Base-by-base conservation (phyloP, 2,888 invertebrate species). In the Calameuta idolon region DNA sequence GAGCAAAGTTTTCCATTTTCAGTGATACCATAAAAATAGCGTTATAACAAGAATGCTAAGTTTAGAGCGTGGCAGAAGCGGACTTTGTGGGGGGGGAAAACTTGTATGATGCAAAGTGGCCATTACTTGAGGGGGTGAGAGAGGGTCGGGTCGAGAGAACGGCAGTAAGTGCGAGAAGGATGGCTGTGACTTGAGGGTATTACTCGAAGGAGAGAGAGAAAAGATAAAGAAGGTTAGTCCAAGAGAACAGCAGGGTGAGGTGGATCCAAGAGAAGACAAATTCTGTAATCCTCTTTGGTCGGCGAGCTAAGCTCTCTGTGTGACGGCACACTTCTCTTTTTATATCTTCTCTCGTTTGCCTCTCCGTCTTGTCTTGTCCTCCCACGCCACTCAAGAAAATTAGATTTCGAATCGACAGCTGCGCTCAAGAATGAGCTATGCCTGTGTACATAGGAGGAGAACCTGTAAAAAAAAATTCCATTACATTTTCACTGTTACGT, bases 251-350 rank as follows among this genome's bases (percentile, higher is more conserved):
- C 31, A 69, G 69, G 83, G 84, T 87, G 83, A 34, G 83, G 83
- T 74, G 82, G 88, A 82, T 87, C 86, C 84, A 85, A 81, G 84
- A 81, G 84, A 87, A 88, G 88, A 89, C 87, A 88, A 90, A 90
- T 89, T 89, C 89, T 85, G 87, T 91, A 91, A 91, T 91, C 91
- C 90, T 90, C 91, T 91, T 91, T 91, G 88, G 89, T 87, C 88
- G 89, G 89, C 87, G 89, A 87, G 89, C 88, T 90, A 89, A 89
- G 88, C 88, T 85, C 88, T 88, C 88, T 89, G 86, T 90, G 87
- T 89, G 88, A 89, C 87, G 89, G 88, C 89, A 73, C 77, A 71
- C 75, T 73, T 74, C 69, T 80, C 31, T 34, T 78, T 33, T 40
- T 73, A 35, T 73, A n/a, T 34, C 68, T 69, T 31, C 34, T 71